Conservation (phyloP, 2,113 vertebrate genomes). For the Hyperopisus bebe region DNA sequence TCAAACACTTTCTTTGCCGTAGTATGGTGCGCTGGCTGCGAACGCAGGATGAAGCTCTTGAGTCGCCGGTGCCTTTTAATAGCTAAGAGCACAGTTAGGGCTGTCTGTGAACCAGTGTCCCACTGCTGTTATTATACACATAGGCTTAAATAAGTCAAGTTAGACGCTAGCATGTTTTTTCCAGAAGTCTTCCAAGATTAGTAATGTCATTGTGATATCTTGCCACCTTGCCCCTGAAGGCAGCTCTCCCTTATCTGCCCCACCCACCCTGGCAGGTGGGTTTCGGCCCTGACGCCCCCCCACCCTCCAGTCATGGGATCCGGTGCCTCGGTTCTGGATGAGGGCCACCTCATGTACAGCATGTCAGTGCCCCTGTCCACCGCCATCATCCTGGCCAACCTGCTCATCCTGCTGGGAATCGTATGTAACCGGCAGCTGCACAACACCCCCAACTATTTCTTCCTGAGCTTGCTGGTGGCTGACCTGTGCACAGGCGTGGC, state of each 20-base stretch:
- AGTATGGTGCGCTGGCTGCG: background rate
- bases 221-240: background rate
- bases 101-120: background rate
- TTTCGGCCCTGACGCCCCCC: background rate
- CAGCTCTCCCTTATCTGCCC: background rate
- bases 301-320: conserved; percentile 31
- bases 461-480: conserved; percentile 74
- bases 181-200: background rate
- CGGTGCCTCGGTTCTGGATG: conserved; percentile 27
- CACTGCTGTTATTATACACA: background rate
- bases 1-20: background rate
- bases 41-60: background rate
- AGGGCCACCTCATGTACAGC: conserved; percentile 49
- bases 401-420: conserved; percentile 75
- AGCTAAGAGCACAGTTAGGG: background rate
- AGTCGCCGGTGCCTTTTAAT: too few relatives aligned
- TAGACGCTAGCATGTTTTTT: background rate
- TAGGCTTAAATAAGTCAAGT: background rate
- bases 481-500: conserved; percentile 72
- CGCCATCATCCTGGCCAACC: conserved; percentile 74
- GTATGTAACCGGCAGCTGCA: conserved; percentile 68
- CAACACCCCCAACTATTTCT: conserved; percentile 75
- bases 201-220: background rate
- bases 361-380: conserved; percentile 64
- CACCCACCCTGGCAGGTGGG: background rate